phyloP scores from a whole-genome alignment of 2,888 invertebrate species.

The Seira musarum region DNA sequence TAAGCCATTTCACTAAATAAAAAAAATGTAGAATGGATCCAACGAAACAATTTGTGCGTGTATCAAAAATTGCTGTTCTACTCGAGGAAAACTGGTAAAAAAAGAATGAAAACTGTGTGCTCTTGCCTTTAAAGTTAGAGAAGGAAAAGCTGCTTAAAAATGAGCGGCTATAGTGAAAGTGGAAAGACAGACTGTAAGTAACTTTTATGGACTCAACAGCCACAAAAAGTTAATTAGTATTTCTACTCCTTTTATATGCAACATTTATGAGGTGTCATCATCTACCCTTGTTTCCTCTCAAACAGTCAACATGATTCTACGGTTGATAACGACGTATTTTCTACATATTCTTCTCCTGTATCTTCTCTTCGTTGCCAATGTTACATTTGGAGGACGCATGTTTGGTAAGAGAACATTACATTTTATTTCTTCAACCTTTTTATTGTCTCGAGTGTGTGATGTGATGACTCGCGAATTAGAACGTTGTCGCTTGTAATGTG shows the following conservation, averaged over 20 bases:
- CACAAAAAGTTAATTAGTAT: constrained; percentile 17
- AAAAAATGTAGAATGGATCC: too few species aligned
- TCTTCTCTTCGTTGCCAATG: constrained; percentile 13
- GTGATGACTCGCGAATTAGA: too few species aligned
- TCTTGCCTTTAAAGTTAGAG: too few species aligned
- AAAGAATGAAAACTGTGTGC: too few species aligned
- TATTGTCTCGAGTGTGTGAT: too few species aligned
- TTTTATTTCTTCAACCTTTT: too few species aligned
- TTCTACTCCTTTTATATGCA: constrained; percentile 15
- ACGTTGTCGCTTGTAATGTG: too few species aligned
- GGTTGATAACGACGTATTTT: constrained; percentile 21
- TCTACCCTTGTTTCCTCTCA: not conserved
- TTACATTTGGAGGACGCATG: constrained; percentile 54
- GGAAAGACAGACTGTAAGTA: not conserved
- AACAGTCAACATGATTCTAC: constrained; percentile 41
- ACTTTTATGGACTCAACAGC: not conserved
- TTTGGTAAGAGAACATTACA: constrained; percentile 45
- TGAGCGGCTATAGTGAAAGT: not conserved
- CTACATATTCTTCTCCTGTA: constrained; percentile 13
- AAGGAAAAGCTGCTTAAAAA: not conserved
- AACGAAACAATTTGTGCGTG: too few species aligned
- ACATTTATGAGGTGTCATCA: constrained; percentile 46
- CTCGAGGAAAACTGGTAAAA: too few species aligned
- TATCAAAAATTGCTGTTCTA: too few species aligned
- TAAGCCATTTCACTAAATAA: too few species aligned